Base-by-base conservation (phyloP, 2,888 invertebrate genomes). In the Allophyes oxyacanthae region DNA sequence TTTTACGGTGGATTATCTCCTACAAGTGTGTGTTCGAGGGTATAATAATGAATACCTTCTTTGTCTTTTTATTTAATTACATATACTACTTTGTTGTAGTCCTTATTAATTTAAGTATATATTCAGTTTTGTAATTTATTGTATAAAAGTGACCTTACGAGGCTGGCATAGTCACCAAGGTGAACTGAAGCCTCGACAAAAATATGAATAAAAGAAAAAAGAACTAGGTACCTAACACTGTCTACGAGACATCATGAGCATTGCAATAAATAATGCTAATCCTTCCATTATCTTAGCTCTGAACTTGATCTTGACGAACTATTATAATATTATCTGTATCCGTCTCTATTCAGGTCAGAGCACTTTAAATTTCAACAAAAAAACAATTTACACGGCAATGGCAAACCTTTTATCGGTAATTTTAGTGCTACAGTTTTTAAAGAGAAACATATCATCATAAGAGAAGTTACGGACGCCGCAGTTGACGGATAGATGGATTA, bases 351-450 rank as follows among this genome's bases (percentile, higher is more conserved):
- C 60, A 44, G 60, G 53, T 59, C 61, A 55, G 36, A 75, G 53
- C 75, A 77, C 77, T 75, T 72, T 60, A 72, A 15, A 59, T 68
- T 72, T 65, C 61, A 74, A 64, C 64, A 72, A 72, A 62, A 73
- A 50, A 9, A 6, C 52, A 50, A 76, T 76, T 73, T 70, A 71
- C 64, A 50, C 44, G 63, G 55, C 64, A 61, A 60, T 71, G 48
- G 68, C 61, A 64, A 76, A 77, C 75, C 72, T 77, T 71, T 77
- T 72, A 75, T 74, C 77, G 53, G 46, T 60, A 60, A 69, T 73
- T 57, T 73, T 65, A 72, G 38, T 15, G 55, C 45, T 48, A 55
- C 52, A 64, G 34, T 67, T 68, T 71, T 71, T 60, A 66, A 60
- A 69, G 42, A 65, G 64, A 69, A 66, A 75, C 75, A 72, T 64